Conservation (phyloP, 2,113 vertebrate genomes). For the Odocoileus hemionus region DNA sequence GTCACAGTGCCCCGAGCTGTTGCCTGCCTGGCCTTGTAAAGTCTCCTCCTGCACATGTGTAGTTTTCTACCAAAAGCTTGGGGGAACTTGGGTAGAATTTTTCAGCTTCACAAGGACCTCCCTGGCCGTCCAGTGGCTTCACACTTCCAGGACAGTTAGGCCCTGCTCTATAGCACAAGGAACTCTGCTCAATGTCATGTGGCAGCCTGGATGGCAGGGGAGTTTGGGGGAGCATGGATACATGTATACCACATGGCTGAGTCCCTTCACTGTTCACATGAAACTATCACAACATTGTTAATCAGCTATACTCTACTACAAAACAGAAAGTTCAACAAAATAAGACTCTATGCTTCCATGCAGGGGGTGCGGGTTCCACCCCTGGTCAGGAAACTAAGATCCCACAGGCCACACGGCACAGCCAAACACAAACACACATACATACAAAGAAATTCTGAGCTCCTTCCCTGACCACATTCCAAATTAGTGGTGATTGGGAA, state of each 20-base stretch:
- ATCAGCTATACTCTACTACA: neutral
- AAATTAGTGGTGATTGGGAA: neutral
- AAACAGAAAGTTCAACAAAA: neutral
- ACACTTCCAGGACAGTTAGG: neutral
- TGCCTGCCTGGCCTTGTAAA: neutral
- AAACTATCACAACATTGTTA: neutral
- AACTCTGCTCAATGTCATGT: neutral
- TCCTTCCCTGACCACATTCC: neutral
- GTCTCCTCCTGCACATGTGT: neutral
- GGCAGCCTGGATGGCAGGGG: neutral
- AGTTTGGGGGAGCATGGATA: neutral
- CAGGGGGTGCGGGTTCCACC: neutral
- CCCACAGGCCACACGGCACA: neutral
- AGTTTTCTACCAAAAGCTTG: neutral
- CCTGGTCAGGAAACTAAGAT: neutral
- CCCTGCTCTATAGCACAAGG: neutral
- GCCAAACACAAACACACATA: neutral
- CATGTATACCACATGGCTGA: neutral
- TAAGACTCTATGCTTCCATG: neutral
- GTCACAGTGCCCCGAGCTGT: neutral
- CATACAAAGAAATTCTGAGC: neutral
- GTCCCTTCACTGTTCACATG: neutral
- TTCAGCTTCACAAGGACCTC: neutral
- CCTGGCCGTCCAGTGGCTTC: neutral
- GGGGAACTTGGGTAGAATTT: neutral